These are phyloP conservation scores for Gouania willdenowi DNA, from an alignment of 2,797 vertebrate species.

Conservation along the genomic window DNA sequence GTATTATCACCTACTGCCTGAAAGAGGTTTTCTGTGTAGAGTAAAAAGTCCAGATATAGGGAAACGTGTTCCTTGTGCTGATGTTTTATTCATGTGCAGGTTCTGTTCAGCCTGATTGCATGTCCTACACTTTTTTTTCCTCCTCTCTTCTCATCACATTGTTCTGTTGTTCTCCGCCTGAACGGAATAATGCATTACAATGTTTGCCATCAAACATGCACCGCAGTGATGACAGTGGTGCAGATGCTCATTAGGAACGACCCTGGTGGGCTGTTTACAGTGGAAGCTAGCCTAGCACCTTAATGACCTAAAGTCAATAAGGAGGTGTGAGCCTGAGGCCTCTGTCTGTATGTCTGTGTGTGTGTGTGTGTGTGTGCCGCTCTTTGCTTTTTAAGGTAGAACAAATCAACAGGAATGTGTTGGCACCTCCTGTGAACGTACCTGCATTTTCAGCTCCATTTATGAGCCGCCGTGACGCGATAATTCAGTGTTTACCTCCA, in stretches of 20 bases:
- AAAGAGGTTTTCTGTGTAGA: conserved; percentile 13
- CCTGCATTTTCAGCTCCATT: conserved; percentile 23
- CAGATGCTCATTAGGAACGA: conserved; percentile 53
- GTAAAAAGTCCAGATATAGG: conserved; percentile 35
- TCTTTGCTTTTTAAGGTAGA: conserved; percentile 13
- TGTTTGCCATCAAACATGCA: conserved; percentile 45
- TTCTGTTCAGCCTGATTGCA: conserved; percentile 33
- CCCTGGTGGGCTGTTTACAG: conserved; percentile 37
- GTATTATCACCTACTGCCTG: conserved; percentile 33
- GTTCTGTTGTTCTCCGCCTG: conserved; percentile 52
- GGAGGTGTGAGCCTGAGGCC: conserved; percentile 13
- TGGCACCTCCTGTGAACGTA: background rate
- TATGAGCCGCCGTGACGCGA: conserved; percentile 21
- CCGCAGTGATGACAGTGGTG: conserved; percentile 21
- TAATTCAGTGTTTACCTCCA: conserved; percentile 20
- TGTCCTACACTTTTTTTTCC: conserved; percentile 4
- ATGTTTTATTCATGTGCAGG: conserved; percentile 62
- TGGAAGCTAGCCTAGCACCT: conserved; percentile 27
- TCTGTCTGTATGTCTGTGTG: background rate
- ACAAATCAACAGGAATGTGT: conserved; percentile 25
- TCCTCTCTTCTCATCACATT: background rate
- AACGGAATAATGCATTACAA: conserved; percentile 53
- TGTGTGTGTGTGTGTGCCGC: background rate
- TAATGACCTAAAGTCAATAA: conserved; percentile 32
- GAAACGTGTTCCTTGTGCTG: conserved; percentile 13